These are phyloP conservation scores for Labeo calbasu DNA, from an alignment of 2,797 vertebrate genomes.

Conservation along the genomic window DNA sequence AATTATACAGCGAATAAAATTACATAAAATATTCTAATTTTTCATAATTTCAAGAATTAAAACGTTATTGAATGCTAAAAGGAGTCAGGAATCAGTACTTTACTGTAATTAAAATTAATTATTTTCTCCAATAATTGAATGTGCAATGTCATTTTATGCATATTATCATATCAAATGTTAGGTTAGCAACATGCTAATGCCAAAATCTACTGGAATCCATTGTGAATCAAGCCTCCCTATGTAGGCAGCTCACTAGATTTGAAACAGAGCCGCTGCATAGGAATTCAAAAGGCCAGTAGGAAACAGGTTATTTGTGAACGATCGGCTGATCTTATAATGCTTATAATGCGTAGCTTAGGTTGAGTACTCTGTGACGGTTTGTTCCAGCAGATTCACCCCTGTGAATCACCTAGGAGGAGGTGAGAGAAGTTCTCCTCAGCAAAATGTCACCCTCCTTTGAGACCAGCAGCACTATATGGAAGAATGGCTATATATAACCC, in stretches of 20 bases:
- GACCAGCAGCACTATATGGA: constrained; percentile 37
- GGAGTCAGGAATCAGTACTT: not conserved
- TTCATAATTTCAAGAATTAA: no score
- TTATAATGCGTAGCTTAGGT: not conserved
- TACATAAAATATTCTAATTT: no score
- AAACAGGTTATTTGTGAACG: constrained; percentile 25
- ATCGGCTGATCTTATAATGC: constrained; percentile 31
- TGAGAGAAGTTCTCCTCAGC: constrained; percentile 50
- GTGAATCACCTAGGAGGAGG: constrained; percentile 33
- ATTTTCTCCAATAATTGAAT: not conserved
- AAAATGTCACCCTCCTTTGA: constrained; percentile 55
- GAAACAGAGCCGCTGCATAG: not conserved
- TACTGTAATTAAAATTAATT: not conserved
- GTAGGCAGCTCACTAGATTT: constrained; percentile 3
- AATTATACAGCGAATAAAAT: no score
- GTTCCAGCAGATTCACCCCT: constrained; percentile 23
- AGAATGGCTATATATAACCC: constrained; percentile 59
- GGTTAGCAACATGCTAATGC: not conserved
- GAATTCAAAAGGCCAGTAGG: constrained; percentile 1
- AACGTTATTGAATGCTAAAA: not conserved
- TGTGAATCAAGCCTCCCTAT: not conserved
- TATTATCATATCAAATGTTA: not conserved
- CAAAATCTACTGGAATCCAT: not conserved
- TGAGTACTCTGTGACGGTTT: constrained; percentile 21
- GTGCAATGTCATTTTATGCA: not conserved